Percentiles rank a stretch among this genome's conserved stretches.
These are phyloP conservation scores for Catamblyrhynchus diadema DNA, from an alignment of 2,797 vertebrate species.

Conservation along the genomic window DNA sequence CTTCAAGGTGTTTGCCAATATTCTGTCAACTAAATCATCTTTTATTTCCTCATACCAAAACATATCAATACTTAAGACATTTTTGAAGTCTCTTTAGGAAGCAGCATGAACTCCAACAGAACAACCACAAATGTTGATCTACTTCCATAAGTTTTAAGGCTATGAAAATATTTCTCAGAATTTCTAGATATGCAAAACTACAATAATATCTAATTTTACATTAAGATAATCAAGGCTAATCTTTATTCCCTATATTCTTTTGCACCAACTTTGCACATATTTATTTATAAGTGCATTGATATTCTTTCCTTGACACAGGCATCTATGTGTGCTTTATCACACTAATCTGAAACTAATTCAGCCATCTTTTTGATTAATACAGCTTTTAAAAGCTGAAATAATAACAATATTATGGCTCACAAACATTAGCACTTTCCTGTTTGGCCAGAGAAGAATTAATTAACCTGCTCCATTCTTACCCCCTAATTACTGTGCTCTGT, in stretches of 20 bases:
- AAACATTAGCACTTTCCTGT: slow-evolving; percentile 40
- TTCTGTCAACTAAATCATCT: background rate
- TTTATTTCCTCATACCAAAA: background rate
- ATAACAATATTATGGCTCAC: background rate
- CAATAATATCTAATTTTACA: background rate
- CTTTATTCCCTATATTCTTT: background rate
- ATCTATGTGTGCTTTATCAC: background rate
- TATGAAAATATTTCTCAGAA: background rate
- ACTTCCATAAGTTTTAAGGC: background rate
- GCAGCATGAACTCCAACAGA: background rate
- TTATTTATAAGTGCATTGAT: background rate
- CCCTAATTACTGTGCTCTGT: slow-evolving; percentile 40
- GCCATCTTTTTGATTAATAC: background rate
- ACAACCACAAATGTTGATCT: background rate
- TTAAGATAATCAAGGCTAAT: background rate
- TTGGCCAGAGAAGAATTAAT: slow-evolving; percentile 52
- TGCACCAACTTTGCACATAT: background rate
- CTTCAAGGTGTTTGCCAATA: background rate
- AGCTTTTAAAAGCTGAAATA: slow-evolving; percentile 22
- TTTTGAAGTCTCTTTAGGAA: background rate
- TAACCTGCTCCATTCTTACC: slow-evolving; percentile 23
- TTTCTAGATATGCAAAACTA: background rate
- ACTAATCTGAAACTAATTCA: slow-evolving; percentile 13
- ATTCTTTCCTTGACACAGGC: background rate
- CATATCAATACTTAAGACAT: background rate